phyloP scores from a whole-genome alignment of 2,888 invertebrate species.

The Drosophila ustulata region DNA sequence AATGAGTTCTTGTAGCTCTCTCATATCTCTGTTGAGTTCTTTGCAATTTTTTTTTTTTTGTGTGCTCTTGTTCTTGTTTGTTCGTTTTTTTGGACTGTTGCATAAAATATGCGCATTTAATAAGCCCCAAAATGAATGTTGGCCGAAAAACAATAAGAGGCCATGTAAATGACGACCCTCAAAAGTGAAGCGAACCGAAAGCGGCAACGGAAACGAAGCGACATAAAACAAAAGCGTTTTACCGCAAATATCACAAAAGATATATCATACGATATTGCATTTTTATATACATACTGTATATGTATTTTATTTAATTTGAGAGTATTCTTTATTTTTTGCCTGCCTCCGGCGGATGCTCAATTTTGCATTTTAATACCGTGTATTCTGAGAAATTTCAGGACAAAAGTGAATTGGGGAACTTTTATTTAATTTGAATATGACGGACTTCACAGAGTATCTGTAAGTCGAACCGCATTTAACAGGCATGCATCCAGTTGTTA shows the following conservation, averaged over 20 bases:
- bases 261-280: conserved; percentile 22
- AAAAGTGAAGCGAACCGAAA: conserved; percentile 19
- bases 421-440: not conserved
- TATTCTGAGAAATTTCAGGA: not conserved
- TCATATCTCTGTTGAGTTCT: conserved; percentile 23
- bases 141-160: conserved; percentile 35
- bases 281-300: not conserved
- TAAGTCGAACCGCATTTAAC: conserved; percentile 15
- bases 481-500: not conserved
- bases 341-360: conserved; percentile 27
- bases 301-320: conserved; percentile 22
- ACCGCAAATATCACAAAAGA: conserved; percentile 52
- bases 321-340: conserved; percentile 2
- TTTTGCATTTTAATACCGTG: conserved; percentile 28
- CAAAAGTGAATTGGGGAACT: not conserved
- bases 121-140: conserved; percentile 66
- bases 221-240: conserved; percentile 55
- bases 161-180: conserved; percentile 56
- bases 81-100: conserved; percentile 41
- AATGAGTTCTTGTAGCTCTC: conserved; percentile 54
- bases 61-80: not conserved
- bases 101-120: conserved; percentile 78
- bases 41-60: not conserved
- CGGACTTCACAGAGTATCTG: conserved; percentile 21
- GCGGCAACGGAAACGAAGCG: conserved; percentile 35